These are phyloP conservation scores for Agelastica alni DNA, from an alignment of 2,888 invertebrate genomes.

Conservation along the genomic window DNA sequence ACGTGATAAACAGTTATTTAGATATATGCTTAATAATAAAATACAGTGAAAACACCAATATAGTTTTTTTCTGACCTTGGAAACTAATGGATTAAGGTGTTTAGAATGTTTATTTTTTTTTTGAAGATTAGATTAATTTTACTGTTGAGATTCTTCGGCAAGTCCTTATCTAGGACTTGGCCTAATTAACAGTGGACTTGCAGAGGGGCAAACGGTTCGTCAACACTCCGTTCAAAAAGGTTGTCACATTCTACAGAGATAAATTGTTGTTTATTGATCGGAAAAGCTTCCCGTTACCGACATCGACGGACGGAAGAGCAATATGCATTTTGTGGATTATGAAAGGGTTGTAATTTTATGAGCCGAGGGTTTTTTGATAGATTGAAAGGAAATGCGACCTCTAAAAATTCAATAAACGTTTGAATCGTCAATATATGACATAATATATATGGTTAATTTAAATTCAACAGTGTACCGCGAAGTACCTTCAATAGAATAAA, in stretches of 20 bases:
- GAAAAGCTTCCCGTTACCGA: not conserved
- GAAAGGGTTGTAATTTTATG: conserved; percentile 11
- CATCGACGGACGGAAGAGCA: conserved; percentile 13
- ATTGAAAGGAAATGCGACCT: conserved; percentile 2
- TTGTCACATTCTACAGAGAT: conserved; percentile 24
- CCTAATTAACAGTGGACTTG: not conserved
- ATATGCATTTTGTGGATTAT: conserved; percentile 22
- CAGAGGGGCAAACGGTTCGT: conserved; percentile 19
- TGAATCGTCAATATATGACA: too few species aligned
- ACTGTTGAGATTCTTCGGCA: too few species aligned
- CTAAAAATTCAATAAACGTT: not conserved
- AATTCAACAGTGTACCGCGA: too few species aligned
- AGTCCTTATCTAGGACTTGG: conserved; percentile 4
- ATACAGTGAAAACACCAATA: too few species aligned
- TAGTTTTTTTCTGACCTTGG: too few species aligned
- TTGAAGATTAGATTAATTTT: too few species aligned
- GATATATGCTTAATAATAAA: too few species aligned
- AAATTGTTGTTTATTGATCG: conserved; percentile 27
- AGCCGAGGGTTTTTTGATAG: not conserved
- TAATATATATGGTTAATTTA: too few species aligned
- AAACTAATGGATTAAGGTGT: too few species aligned
- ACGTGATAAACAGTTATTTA: too few species aligned
- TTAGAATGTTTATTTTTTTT: too few species aligned
- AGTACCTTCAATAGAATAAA: too few species aligned
- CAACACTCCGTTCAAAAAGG: conserved; percentile 25